Base-by-base conservation (phyloP, 2,888 invertebrate species). In the Cyrtodaria siliqua region DNA sequence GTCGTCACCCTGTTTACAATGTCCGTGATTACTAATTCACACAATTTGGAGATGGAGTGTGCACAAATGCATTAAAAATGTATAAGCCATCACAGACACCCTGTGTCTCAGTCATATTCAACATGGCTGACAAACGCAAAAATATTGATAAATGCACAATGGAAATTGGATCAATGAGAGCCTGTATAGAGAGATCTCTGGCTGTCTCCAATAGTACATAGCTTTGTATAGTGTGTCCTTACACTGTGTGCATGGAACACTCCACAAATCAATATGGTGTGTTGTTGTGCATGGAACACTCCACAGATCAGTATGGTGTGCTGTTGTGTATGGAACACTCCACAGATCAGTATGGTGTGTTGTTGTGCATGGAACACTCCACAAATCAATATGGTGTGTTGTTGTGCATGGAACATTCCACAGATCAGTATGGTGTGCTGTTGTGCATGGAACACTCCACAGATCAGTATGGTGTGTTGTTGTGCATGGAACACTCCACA, bases 111-210 rank as follows among this genome's bases (percentile, higher is more conserved):
- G 55, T 20, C 33, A 64, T 64, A 64, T 64, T 64, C 64, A 74
- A 74, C 63, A 74, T 74, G 74, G 74, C 73, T 50, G 74, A 57
- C 63, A 52, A 59, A 60, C 42, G 24, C 52, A 57, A 59, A 63
- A 64, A 61, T 61, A 61, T 33, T 55, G 53, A 62, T 60, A 62
- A 61, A 60, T n/a, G n/a, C 60, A 68, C 53, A 14, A 53, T 23
- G 27, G 26, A 61, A 26, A 18, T 26, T 29, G 16, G 62, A 69
- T 69, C 61, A 62, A 69, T 69, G 59, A 6, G 52, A 16, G 40
- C 47, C 26, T 23, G 23, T 52, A 6, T 9, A 20, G 56, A 57
- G 57, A 57, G 24, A 56, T 16, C 26, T 26, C 16, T 40, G 33
- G 26, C 12, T 57, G 23, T 38, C 49, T 26, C 44, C 44, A 44